These are phyloP conservation scores for Pogonocherus hispidulus DNA, from an alignment of 2,888 invertebrate species.

Conservation along the genomic window DNA sequence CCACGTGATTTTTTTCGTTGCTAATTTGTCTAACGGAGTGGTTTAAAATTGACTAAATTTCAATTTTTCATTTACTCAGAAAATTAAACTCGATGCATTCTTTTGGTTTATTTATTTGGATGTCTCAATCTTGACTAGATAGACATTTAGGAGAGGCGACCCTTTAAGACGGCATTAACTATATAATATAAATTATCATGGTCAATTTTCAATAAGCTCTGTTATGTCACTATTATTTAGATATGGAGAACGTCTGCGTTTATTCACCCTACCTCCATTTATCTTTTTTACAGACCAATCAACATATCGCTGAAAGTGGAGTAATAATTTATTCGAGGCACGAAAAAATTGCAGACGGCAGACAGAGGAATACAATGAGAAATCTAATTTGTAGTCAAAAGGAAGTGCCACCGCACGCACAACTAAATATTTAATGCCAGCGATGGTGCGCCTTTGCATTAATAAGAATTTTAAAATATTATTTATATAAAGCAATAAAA, in stretches of 20 bases:
- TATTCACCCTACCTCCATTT: conserved; percentile 14
- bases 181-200: too few relatives aligned
- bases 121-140: too few relatives aligned
- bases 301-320: conserved; percentile 29
- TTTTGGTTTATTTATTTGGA: too few relatives aligned
- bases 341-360: conserved; percentile 35
- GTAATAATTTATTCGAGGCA: conserved; percentile 29
- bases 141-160: too few relatives aligned
- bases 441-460: conserved; percentile 19
- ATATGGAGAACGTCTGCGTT: conserved; percentile 1
- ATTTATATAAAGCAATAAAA: neutral
- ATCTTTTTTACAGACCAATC: conserved; percentile 18
- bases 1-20: too few relatives aligned
- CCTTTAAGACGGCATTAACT: too few relatives aligned
- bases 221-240: neutral
- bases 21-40: too few relatives aligned
- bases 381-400: conserved; percentile 33
- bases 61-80: too few relatives aligned
- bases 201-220: too few relatives aligned
- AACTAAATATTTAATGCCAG: conserved; percentile 32
- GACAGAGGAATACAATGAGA: conserved; percentile 33
- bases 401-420: conserved; percentile 33
- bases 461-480: conserved; percentile 19
- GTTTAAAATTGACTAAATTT: too few relatives aligned
- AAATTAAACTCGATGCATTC: too few relatives aligned